These are phyloP conservation scores for Montipora cactus DNA, from an alignment of 64 coral and sea anemone genomes.

Conservation along the genomic window DNA sequence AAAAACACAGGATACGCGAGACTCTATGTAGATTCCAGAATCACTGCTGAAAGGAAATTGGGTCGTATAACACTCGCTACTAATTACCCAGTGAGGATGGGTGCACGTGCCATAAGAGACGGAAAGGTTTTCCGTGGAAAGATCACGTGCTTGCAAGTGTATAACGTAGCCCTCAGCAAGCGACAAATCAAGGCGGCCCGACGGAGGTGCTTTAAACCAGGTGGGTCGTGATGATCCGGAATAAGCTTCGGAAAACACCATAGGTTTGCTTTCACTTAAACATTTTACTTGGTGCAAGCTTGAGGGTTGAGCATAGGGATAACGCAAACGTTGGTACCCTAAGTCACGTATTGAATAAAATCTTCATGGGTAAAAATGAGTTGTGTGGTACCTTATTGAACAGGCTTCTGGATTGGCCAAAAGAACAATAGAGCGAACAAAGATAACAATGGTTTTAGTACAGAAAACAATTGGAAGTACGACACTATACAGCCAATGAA, in stretches of 20 bases:
- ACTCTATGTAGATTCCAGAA: slow-evolving; percentile 64
- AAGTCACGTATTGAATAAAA: no score
- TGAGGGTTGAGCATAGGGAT: no score
- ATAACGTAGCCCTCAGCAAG: slow-evolving; percentile 27
- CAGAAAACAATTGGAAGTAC: no score
- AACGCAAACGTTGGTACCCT: no score
- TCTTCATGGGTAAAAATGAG: no score
- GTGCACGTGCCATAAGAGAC: slow-evolving; percentile 31
- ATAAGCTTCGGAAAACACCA: no score
- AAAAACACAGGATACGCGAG: slow-evolving; percentile 62
- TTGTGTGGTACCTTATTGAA: no score
- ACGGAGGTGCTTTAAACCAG: slow-evolving; percentile 58
- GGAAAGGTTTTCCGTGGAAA: slow-evolving; percentile 61
- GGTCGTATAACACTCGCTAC: slow-evolving; percentile 64
- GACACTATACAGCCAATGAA: no score
- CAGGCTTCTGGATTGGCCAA: no score
- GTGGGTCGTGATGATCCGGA: slow-evolving; percentile 10
- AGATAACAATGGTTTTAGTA: no score
- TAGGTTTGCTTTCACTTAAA: background rate
- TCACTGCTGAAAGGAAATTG: slow-evolving; percentile 56
- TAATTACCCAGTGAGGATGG: slow-evolving; percentile 64
- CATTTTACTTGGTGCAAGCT: no score
- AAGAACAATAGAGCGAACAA: no score
- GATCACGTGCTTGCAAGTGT: slow-evolving; percentile 67
- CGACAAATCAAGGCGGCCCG: slow-evolving; percentile 49